A percentile compares a stretch with the other conserved stretches of the same genome.
phyloP scores from a whole-genome alignment of 2,797 vertebrate species.

The Chromobotia macracanthus region DNA sequence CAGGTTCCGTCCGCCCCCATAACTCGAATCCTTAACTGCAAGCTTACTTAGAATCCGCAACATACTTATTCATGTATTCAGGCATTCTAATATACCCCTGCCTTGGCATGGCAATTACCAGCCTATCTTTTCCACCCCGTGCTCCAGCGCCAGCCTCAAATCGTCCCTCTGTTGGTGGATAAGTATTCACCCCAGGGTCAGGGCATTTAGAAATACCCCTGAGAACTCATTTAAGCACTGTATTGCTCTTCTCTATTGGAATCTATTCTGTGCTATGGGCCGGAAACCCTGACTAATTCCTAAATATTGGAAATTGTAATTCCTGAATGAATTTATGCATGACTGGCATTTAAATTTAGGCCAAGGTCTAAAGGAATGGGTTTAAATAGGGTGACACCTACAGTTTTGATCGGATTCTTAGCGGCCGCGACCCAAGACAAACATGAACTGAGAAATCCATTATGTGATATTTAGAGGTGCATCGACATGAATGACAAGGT shows the following conservation, averaged over 20 bases:
- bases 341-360: conserved; percentile 40
- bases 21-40: conserved; percentile 26
- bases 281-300: conserved; percentile 48
- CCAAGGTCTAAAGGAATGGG: conserved; percentile 22
- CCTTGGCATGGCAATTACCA: conserved; percentile 54
- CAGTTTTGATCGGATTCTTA: conserved; percentile 25
- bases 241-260: conserved; percentile 48
- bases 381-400: conserved; percentile 37
- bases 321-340: conserved; percentile 48
- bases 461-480: conserved; percentile 18
- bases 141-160: conserved; percentile 43
- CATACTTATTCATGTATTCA: conserved; percentile 60
- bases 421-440: conserved; percentile 22
- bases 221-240: conserved; percentile 58
- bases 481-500: conserved; percentile 6
- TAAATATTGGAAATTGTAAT: conserved; percentile 54
- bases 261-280: conserved; percentile 27
- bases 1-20: conserved; percentile 22
- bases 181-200: conserved; percentile 59
- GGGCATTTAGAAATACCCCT: conserved; percentile 54
- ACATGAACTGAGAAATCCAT: conserved; percentile 18
- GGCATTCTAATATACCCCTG: conserved; percentile 52
- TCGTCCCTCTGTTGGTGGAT: conserved; percentile 52
- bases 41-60: conserved; percentile 17
- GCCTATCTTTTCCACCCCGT: conserved; percentile 26